Percentiles rank a stretch among this genome's conserved stretches.
These are phyloP conservation scores for Rhagoletis zephyria DNA, from an alignment of 1,140 invertebrate genomes.

Conservation along the genomic window DNA sequence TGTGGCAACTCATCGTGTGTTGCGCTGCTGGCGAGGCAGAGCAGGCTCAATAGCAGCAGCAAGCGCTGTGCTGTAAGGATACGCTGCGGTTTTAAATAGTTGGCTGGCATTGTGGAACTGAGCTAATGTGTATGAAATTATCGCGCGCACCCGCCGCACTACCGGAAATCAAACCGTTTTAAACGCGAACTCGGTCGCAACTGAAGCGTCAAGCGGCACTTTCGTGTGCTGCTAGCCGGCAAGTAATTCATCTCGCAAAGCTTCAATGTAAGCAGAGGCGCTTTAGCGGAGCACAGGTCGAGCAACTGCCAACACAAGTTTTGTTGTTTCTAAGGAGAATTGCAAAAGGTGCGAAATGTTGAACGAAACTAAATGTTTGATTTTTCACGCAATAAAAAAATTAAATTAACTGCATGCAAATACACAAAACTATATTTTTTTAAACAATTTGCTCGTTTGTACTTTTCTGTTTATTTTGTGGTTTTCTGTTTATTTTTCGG, in stretches of 20 bases:
- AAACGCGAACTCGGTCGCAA: conserved; percentile 48
- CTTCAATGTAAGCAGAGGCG: background rate
- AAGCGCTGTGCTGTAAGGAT: background rate
- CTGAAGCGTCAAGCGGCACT: background rate
- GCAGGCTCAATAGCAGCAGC: background rate
- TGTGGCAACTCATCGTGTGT: conserved; percentile 68
- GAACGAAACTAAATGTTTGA: conserved; percentile 2
- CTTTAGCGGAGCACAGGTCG: background rate
- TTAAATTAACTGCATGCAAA: background rate
- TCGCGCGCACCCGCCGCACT: background rate
- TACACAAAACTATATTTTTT: conserved; percentile 8
- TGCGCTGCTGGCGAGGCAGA: conserved; percentile 6
- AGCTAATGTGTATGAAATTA: background rate
- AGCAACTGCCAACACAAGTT: background rate
- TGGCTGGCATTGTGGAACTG: background rate
- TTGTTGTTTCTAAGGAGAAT: background rate
- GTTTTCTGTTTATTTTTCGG: background rate
- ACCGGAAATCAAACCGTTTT: conserved; percentile 26
- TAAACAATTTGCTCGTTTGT: conserved; percentile 37
- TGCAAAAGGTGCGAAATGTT: conserved; percentile 43
- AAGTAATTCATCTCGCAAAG: background rate
- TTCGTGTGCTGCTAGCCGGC: background rate
- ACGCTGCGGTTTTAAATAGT: background rate
- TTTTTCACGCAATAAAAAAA: background rate
- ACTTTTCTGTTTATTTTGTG: background rate